Base-by-base conservation (phyloP, 2,113 vertebrate species). In the Rhagologus leucostigma region DNA sequence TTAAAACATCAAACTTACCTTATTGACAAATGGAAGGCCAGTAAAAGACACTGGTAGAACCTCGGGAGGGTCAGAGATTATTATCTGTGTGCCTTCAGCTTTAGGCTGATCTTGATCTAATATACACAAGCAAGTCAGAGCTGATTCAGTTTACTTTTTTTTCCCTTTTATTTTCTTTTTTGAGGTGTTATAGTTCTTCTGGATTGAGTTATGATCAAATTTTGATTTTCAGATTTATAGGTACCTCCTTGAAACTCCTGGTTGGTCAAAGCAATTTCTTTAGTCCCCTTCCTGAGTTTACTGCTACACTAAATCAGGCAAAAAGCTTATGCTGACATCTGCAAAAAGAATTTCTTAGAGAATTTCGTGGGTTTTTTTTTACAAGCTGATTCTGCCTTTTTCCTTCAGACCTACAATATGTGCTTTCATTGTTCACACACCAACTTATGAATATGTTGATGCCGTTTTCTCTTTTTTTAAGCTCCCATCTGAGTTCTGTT, bases 391-490 rank as follows among this genome's bases (percentile, higher is more conserved):
- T 97, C 90, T 97, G 97, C 96, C 95, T 97, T 95, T 97, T 97
- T 95, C 93, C 90, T 96, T 97, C 96, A 97, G 93, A 98, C 97
- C 96, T 98, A 96, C 96, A 97, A 97, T 97, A 96, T 97, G 95
- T 97, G 96, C 96, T 94, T 94, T 86, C 90, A 97, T 98, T 98
- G 96, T 98, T 97, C 97, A 97, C 96, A 89, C 59, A 94, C 76
- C 94, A 97, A 97, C 93, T 91, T 95, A 97, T 97, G 97, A 98
- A 98, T 97, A 96, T 95, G 96, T 97, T 98, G 97, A 98, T 97
- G 97, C 77, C 14, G 96, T 97, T 97, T 94, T 97, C 95, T 96
- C 95, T 95, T 97, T 97, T 96, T 96, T 97, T 95, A 96, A 92
- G 94, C 95, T 97, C 95, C 95, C 97, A 95, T 97, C 96, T 97